Evolutionary conservation across 2,113 vertebrate species (phyloP), one percentile per base, ranked within the genome.

Genomic region (Dascyllus trimaculatus): DNA sequence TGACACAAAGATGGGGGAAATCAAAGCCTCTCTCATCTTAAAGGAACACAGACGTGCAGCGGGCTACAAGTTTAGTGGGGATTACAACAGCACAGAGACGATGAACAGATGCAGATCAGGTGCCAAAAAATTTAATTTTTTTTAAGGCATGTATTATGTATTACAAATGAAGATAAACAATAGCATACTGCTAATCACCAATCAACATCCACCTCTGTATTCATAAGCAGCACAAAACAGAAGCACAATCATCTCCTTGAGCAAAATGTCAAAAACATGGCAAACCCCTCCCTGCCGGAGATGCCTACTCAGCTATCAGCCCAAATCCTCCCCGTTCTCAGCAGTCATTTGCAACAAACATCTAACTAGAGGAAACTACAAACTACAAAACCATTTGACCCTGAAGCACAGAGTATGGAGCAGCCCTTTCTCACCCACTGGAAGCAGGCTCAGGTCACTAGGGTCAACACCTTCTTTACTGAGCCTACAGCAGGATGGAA

Each of bases 11-110:
- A 92, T 91, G 87, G 88, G 85, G 84, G 82, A 73, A 93, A 93
- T 93, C 94, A 94, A 93, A 94, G 91, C 81, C 86, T 66, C 83
- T 92, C 91, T 93, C 85, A 91, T 94, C 91, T 92, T 84, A 78
- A 76, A 90, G 85, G 80, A 82, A 84, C 80, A 84, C 78, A 83
- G 70, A 63, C 73, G 59, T 75, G 73, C 65, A 67, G 78, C 88
- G 84, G 60, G 81, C 78, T 86, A 71, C 63, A 75, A 84, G 80
- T 89, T 91, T 86, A 81, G 78, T 14, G 11, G 63, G 72, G 64
- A 83, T 87, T 87, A 84, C 49, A 77, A 62, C 6, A 18, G 75
- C 67, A 52, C 53, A 57, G 68, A 62, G 66, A 81, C 70, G 45
- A 78, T 45, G 77, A 80, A 71, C 54, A 71, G 45, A 68, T 71